Conservation (phyloP, 1,140 invertebrate species). For the Epicauta chinensis region DNA sequence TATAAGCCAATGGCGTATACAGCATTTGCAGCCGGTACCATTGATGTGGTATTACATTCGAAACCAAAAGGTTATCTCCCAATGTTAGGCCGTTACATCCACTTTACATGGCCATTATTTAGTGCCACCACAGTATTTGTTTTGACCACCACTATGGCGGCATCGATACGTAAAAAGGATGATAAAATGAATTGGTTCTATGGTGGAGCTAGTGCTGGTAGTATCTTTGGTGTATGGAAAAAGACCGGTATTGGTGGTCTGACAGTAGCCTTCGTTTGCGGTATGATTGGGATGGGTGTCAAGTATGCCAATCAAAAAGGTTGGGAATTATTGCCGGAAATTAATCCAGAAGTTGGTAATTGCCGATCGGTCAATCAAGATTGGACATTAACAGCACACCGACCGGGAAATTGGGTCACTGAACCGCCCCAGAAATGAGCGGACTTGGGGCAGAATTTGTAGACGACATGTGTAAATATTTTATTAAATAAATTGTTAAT, state of each 20-base stretch:
- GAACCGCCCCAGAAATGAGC: not conserved
- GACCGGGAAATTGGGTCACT: slow-evolving; percentile 32
- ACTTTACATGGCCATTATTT: slow-evolving; percentile 52
- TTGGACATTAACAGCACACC: slow-evolving; percentile 40
- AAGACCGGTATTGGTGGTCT: slow-evolving; percentile 38
- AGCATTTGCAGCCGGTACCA: slow-evolving; percentile 45
- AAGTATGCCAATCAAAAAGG: too few species aligned
- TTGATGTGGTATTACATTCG: slow-evolving; percentile 53
- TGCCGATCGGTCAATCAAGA: slow-evolving; percentile 36
- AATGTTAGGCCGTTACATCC: slow-evolving; percentile 47
- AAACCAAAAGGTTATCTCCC: slow-evolving; percentile 49
- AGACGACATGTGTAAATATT: too few species aligned
- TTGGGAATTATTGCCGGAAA: not conserved
- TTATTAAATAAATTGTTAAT: too few species aligned
- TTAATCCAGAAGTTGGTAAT: slow-evolving; percentile 29
- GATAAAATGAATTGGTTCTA: slow-evolving; percentile 55
- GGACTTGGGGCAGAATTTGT: too few species aligned
- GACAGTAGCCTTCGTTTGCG: slow-evolving; percentile 31
- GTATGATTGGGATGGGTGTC: slow-evolving; percentile 41
- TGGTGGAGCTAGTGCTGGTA: slow-evolving; percentile 52
- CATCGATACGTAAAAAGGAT: slow-evolving; percentile 57
- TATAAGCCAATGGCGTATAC: slow-evolving; percentile 49
- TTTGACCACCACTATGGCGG: slow-evolving; percentile 50
- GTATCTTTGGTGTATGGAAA: slow-evolving; percentile 51
- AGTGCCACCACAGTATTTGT: slow-evolving; percentile 60